Evolutionary conservation across 2,888 invertebrate genomes (phyloP).

Genomic region (Thymelicus acteon): DNA sequence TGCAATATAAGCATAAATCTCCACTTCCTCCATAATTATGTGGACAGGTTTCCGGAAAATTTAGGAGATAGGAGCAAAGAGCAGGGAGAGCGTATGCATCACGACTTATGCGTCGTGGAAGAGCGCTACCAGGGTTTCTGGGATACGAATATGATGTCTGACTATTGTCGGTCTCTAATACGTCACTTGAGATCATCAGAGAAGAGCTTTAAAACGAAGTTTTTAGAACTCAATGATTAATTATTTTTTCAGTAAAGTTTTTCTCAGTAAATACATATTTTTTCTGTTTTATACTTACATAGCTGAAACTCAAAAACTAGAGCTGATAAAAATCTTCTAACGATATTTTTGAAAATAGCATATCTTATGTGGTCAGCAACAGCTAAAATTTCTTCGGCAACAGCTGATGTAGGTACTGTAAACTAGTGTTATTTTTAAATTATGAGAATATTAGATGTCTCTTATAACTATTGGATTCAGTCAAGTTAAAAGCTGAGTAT

Average conservation of each 20-base stretch:
- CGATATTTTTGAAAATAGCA: constrained; percentile 7
- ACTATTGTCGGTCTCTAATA: too few species aligned
- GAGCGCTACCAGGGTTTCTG: constrained; percentile 52
- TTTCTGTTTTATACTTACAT: constrained; percentile 17
- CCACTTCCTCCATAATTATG: too few species aligned
- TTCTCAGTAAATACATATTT: constrained; percentile 15
- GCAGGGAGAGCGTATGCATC: constrained; percentile 56
- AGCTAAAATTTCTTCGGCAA: neutral
- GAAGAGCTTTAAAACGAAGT: constrained; percentile 22
- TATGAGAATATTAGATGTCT: too few species aligned
- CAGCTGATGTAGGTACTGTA: neutral
- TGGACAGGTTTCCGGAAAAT: constrained; percentile 27
- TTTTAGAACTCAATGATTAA: constrained; percentile 27
- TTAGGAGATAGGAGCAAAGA: constrained; percentile 52
- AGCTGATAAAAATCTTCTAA: constrained; percentile 15
- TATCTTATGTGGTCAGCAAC: constrained; percentile 10
- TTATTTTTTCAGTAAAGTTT: constrained; percentile 17
- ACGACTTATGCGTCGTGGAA: constrained; percentile 54
- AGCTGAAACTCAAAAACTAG: constrained; percentile 19
- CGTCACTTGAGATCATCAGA: too few species aligned
- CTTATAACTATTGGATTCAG: too few species aligned
- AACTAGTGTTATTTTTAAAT: too few species aligned
- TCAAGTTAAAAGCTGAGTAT: too few species aligned
- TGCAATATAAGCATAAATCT: too few species aligned
- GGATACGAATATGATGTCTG: constrained; percentile 24